phyloP scores from a whole-genome alignment of 2,797 vertebrate species.

The Antrozous pallidus region DNA sequence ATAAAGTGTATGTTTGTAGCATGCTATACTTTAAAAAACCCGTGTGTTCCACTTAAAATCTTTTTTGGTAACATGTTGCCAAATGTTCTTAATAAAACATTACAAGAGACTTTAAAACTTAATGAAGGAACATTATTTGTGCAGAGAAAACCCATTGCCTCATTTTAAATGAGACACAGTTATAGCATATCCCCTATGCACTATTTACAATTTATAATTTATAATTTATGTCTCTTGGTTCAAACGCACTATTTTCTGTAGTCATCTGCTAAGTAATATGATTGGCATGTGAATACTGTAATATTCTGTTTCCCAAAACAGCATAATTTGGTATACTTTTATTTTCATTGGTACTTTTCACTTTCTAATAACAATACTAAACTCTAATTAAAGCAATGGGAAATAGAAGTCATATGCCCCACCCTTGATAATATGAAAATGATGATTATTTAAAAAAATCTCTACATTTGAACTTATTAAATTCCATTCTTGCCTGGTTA shows the following conservation, averaged over 20 bases:
- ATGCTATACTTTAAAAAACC: constrained; percentile 28
- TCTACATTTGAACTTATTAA: constrained; percentile 79
- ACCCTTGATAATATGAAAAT: constrained; percentile 78
- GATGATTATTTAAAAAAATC: constrained; percentile 73
- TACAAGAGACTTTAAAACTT: constrained; percentile 87
- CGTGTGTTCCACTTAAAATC: constrained; percentile 63
- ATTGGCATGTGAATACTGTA: constrained; percentile 87
- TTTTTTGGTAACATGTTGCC: constrained; percentile 78
- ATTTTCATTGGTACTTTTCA: constrained; percentile 76
- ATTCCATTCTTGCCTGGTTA: constrained; percentile 78
- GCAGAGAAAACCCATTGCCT: constrained; percentile 86
- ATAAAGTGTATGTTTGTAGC: background rate
- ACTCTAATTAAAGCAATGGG: constrained; percentile 79
- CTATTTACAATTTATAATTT: constrained; percentile 94
- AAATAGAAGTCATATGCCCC: constrained; percentile 72
- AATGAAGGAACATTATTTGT: constrained; percentile 86
- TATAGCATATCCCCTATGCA: constrained; percentile 87
- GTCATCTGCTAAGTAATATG: constrained; percentile 94
- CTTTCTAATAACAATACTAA: constrained; percentile 77
- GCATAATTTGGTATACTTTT: constrained; percentile 74
- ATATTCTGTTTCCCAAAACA: constrained; percentile 77
- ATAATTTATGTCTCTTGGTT: constrained; percentile 94
- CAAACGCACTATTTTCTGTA: constrained; percentile 91
- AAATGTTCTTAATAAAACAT: constrained; percentile 88
- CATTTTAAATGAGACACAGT: constrained; percentile 90